Evolutionary conservation across 2,113 vertebrate genomes (phyloP).

Genomic region (Phaethornis superciliosus): DNA sequence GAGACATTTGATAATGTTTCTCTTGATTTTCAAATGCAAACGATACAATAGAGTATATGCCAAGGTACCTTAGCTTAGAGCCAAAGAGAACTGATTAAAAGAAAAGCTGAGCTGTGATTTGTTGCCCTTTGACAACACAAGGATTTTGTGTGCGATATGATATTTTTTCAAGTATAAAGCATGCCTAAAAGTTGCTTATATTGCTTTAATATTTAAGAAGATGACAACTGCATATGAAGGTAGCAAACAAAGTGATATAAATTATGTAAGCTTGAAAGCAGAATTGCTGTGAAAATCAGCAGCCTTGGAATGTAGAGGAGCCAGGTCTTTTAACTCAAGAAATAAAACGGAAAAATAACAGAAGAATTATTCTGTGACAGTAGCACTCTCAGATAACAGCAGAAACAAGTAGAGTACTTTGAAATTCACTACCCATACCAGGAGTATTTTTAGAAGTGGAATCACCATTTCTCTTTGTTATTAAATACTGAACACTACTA

Average conservation of each 20-base stretch:
- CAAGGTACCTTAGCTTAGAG: slow-evolving; percentile 10
- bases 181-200: slow-evolving; percentile 54
- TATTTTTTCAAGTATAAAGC: slow-evolving; percentile 14
- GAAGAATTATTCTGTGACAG: slow-evolving; percentile 50
- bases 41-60: background rate
- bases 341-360: slow-evolving; percentile 36
- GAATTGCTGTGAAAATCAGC: slow-evolving; percentile 5
- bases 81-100: slow-evolving; percentile 9
- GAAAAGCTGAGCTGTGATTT: background rate
- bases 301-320: slow-evolving; percentile 57
- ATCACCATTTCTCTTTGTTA: slow-evolving; percentile 23
- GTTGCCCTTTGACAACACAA: slow-evolving; percentile 53
- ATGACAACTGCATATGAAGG: slow-evolving; percentile 40
- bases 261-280: slow-evolving; percentile 62
- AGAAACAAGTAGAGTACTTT: slow-evolving; percentile 19
- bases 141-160: background rate
- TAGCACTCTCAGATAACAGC: background rate
- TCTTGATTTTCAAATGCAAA: slow-evolving; percentile 45
- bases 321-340: slow-evolving; percentile 17
- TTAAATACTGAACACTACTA: background rate
- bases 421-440: slow-evolving; percentile 15
- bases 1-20: background rate
- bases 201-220: slow-evolving; percentile 65
- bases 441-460: background rate
- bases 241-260: slow-evolving; percentile 64